Base-by-base conservation (phyloP, 2,797 vertebrate species). In the Antrozous pallidus region DNA sequence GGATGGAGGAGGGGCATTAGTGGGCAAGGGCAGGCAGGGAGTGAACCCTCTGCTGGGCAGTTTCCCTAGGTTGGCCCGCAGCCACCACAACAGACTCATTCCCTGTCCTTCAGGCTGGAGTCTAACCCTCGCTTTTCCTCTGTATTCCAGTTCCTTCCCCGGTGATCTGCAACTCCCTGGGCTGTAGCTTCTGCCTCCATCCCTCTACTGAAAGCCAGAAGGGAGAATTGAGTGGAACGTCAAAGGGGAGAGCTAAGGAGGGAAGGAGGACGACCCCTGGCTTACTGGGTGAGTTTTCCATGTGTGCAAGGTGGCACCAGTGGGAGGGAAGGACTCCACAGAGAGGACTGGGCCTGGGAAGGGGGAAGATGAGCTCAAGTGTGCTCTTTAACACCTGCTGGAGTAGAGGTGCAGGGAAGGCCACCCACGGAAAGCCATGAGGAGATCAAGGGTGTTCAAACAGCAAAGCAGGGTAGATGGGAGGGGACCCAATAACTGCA, bases 351-450 rank as follows among this genome's bases (percentile, higher is more conserved):
- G 63, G 20, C 28, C n/a, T 11, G 1, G 4, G 31, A 42, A 36
- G 13, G 24, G 40, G 24, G 4, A 38, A 7, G 36, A 38, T 4
- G 16, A 54, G 20, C 56, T 24, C 36, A 31, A 2, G 5, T 20
- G 8, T 33, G 38, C 61, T 31, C 73, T 45, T 14, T 51, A 61
- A 16, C 63, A 49, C 14, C 42, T 18, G 12, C 0, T 3, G 14
- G 70, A 75, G 56, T 6, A 5, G 40, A 31, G 20, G 5, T 12
- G 8, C 36, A 22, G 49, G 51, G 10, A 31, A 38, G 24, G 6
- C 36, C 49, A 24, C 18, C 0, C 0, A 17, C 0, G 1, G 12
- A 38, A 38, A 54, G 36, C 13, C 65, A 54, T 1, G n/a, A 42
- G 6, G 71, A 49, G 38, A 31, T 5, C 54, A 18, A 14, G 47